Evolutionary conservation across 2,888 invertebrate genomes (phyloP).

Genomic region (Lathronympha strigana): DNA sequence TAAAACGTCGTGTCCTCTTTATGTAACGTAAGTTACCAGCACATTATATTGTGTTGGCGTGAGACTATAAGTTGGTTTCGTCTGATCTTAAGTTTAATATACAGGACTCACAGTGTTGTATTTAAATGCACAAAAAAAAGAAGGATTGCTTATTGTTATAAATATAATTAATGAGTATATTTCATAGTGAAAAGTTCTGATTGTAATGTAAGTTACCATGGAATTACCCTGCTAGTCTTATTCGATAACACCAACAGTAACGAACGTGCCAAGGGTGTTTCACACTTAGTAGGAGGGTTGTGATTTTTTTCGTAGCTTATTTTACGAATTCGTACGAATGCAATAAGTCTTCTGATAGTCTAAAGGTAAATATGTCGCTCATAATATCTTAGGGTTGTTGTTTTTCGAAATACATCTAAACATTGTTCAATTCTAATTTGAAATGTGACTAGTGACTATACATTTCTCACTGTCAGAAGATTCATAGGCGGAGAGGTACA

Average conservation of each 20-base stretch:
- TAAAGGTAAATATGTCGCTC: constrained; percentile 5
- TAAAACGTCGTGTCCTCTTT: too few relatives aligned
- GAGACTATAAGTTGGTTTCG: too few relatives aligned
- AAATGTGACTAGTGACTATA: background rate
- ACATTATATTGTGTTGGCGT: too few relatives aligned
- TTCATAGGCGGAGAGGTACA: constrained; percentile 60
- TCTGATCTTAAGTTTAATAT: too few relatives aligned
- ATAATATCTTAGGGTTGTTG: background rate
- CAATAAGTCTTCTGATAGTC: constrained; percentile 41
- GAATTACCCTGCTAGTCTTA: too few relatives aligned
- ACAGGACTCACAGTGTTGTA: too few relatives aligned
- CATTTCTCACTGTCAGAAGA: constrained; percentile 20
- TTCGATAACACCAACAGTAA: constrained; percentile 50
- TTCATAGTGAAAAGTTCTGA: too few relatives aligned
- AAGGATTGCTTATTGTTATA: too few relatives aligned
- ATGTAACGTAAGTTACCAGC: too few relatives aligned
- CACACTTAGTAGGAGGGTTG: constrained; percentile 63
- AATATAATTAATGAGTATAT: too few relatives aligned
- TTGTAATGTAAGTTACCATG: too few relatives aligned
- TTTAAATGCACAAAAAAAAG: too few relatives aligned
- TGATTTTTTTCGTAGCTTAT: constrained; percentile 60
- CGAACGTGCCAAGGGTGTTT: constrained; percentile 55
- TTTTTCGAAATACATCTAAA: background rate
- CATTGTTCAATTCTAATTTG: background rate
- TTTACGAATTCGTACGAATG: constrained; percentile 47